These are phyloP conservation scores for Cosmopolites sordidus DNA, from an alignment of 2,888 invertebrate species.

Conservation along the genomic window DNA sequence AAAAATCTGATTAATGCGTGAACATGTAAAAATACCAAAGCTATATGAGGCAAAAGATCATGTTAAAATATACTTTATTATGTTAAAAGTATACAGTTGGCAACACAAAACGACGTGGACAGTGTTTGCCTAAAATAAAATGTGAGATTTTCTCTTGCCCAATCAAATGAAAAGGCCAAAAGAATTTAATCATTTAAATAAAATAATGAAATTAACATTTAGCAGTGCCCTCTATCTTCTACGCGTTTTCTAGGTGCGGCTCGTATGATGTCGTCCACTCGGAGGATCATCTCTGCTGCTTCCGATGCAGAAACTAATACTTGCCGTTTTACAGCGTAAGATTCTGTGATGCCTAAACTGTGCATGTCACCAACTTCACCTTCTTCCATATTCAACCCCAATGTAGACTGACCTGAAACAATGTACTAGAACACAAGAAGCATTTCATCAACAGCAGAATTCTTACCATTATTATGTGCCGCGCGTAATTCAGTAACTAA, in stretches of 20 bases:
- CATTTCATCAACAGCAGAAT: background rate
- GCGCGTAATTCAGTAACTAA: slow-evolving; percentile 89
- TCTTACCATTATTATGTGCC: slow-evolving; percentile 67
- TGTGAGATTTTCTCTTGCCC: background rate
- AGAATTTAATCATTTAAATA: background rate
- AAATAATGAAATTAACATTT: slow-evolving; percentile 34
- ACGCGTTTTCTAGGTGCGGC: slow-evolving; percentile 84
- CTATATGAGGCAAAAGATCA: background rate
- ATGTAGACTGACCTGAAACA: slow-evolving; percentile 53
- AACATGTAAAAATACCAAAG: background rate
- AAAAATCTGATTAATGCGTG: background rate
- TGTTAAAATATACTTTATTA: background rate
- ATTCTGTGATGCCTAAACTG: slow-evolving; percentile 89
- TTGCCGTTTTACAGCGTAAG: slow-evolving; percentile 94
- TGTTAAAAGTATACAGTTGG: no score
- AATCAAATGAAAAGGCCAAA: background rate
- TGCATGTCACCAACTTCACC: slow-evolving; percentile 90
- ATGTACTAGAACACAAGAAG: no score
- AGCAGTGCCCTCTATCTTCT: slow-evolving; percentile 82
- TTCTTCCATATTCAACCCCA: slow-evolving; percentile 85
- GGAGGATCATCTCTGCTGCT: slow-evolving; percentile 97
- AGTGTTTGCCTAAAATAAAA: background rate
- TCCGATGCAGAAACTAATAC: slow-evolving; percentile 92
- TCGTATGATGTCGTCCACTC: slow-evolving; percentile 96
- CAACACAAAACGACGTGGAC: no score